These are phyloP conservation scores for Actias luna DNA, from an alignment of 2,888 invertebrate genomes.

Conservation along the genomic window DNA sequence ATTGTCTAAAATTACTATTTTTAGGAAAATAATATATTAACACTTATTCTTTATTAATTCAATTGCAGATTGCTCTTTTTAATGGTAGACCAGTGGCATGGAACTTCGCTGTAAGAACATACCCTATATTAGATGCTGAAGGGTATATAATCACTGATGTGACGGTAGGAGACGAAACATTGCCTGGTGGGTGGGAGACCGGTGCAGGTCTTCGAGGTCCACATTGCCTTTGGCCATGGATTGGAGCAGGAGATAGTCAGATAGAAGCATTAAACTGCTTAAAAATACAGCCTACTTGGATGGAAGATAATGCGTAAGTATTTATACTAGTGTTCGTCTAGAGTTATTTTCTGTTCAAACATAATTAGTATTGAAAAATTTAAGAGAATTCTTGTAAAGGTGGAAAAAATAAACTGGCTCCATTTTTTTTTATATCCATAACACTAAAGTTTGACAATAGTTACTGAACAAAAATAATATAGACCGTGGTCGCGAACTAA, in stretches of 20 bases:
- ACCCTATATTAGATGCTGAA: constrained; percentile 51
- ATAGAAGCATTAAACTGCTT: constrained; percentile 86
- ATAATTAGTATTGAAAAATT: too few relatives aligned
- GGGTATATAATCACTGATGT: constrained; percentile 78
- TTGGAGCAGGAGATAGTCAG: constrained; percentile 83
- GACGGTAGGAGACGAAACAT: constrained; percentile 76
- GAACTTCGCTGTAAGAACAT: constrained; percentile 62
- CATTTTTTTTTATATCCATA: too few relatives aligned
- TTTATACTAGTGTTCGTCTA: too few relatives aligned
- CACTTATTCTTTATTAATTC: constrained; percentile 12
- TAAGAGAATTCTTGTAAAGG: too few relatives aligned
- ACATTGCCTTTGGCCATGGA: constrained; percentile 86
- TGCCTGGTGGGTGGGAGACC: constrained; percentile 83
- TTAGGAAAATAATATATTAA: neutral
- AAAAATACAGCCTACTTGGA: constrained; percentile 92
- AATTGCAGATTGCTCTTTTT: constrained; percentile 69
- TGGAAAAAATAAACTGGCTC: too few relatives aligned
- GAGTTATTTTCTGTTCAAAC: too few relatives aligned
- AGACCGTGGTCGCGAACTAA: too few relatives aligned
- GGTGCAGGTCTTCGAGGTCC: constrained; percentile 65
- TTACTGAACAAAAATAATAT: too few relatives aligned
- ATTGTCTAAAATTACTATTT: too few relatives aligned
- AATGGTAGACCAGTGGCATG: constrained; percentile 59
- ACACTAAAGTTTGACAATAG: too few relatives aligned
- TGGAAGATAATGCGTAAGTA: constrained; percentile 83